Percentiles rank a stretch among this genome's conserved stretches.
These are phyloP conservation scores for Indicator indicator DNA, from an alignment of 2,113 vertebrate species.

Conservation along the genomic window DNA sequence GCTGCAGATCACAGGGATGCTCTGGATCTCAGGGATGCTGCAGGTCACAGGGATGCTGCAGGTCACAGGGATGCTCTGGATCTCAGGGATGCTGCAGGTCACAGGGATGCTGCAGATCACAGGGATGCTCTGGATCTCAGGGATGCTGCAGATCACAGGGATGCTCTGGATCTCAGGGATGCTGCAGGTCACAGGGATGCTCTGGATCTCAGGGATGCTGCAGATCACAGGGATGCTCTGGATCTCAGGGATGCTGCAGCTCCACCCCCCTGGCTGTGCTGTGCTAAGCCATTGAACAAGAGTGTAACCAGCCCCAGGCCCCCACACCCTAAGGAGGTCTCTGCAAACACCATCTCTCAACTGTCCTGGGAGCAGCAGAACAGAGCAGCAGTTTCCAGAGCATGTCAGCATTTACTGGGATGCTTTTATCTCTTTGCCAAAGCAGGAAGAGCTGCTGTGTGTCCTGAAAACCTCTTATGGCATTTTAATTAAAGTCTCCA, in stretches of 20 bases:
- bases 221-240: too few relatives aligned
- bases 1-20: too few relatives aligned
- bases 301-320: background rate
- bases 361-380: background rate
- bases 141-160: too few relatives aligned
- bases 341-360: background rate
- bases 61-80: too few relatives aligned
- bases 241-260: background rate
- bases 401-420: background rate
- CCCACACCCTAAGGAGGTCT: background rate
- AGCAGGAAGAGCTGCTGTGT: background rate
- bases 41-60: too few relatives aligned
- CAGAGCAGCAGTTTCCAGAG: background rate
- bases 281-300: fast-evolving
- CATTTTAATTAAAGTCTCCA: conserved; percentile 25
- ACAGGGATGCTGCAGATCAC: too few relatives aligned
- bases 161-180: too few relatives aligned
- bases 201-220: too few relatives aligned
- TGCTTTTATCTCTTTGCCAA: background rate
- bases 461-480: background rate
- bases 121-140: too few relatives aligned
- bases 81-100: too few relatives aligned
- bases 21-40: too few relatives aligned
- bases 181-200: too few relatives aligned
- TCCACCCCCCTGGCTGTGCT: background rate